These are phyloP conservation scores for Tribolium castaneum DNA, from an alignment of 1,140 invertebrate species.

Conservation along the genomic window DNA sequence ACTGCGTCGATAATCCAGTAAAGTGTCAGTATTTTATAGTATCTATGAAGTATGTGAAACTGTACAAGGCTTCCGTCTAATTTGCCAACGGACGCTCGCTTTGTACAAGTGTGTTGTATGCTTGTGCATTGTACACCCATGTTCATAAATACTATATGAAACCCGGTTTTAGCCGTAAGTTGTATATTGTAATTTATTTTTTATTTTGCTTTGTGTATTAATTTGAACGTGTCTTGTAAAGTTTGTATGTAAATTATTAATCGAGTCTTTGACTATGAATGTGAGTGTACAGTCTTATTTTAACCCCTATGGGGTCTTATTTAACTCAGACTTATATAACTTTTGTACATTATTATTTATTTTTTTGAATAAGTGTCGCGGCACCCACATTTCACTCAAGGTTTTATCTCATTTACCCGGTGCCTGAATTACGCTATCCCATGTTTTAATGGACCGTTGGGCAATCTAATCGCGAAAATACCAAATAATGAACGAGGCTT, in stretches of 20 bases:
- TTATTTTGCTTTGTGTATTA: conserved; percentile 30
- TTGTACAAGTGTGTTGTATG: conserved; percentile 25
- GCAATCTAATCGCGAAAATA: conserved; percentile 46
- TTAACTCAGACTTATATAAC: conserved; percentile 37
- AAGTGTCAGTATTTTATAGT: conserved; percentile 40
- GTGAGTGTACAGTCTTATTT: conserved; percentile 43
- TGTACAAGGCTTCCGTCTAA: conserved; percentile 18
- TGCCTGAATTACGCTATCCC: conserved; percentile 44
- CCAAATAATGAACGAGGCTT: conserved; percentile 51
- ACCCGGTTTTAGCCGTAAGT: not conserved
- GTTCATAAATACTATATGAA: conserved; percentile 26
- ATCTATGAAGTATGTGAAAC: conserved; percentile 26
- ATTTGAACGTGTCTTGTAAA: conserved; percentile 55
- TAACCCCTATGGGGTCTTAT: conserved; percentile 53
- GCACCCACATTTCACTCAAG: conserved; percentile 37
- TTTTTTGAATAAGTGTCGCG: conserved; percentile 42
- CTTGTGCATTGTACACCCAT: conserved; percentile 21
- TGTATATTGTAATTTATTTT: conserved; percentile 25
- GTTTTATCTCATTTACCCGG: conserved; percentile 37
- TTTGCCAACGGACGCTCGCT: conserved; percentile 4
- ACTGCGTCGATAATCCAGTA: not conserved
- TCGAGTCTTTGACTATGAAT: conserved; percentile 45
- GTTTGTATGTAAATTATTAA: conserved; percentile 52
- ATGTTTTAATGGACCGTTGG: conserved; percentile 51
- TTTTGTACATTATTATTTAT: conserved; percentile 48